phyloP scores from a whole-genome alignment of 2,113 vertebrate genomes.

The Mirza zaza region DNA sequence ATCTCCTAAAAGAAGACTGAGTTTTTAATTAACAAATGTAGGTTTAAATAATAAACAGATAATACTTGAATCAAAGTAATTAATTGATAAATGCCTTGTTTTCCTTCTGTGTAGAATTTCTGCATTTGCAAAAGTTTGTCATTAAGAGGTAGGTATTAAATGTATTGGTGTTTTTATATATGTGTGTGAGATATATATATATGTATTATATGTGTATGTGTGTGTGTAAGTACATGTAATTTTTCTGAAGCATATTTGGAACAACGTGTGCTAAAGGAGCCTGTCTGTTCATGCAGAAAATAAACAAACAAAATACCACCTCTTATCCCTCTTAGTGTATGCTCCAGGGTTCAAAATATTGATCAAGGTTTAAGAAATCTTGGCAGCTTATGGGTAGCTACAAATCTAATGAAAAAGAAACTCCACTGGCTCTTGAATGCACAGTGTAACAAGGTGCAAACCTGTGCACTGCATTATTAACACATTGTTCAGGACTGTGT shows the following conservation, averaged over 20 bases:
- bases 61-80: not conserved
- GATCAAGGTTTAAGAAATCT: not conserved
- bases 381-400: not conserved
- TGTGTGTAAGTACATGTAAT: accelerated
- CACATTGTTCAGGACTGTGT: accelerated
- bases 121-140: not conserved
- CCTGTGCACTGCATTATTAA: not conserved
- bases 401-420: not conserved
- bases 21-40: not conserved
- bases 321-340: not conserved
- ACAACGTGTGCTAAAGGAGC: not conserved
- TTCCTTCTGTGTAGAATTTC: not conserved
- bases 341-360: not conserved
- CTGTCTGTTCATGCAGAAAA: not conserved
- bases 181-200: accelerated
- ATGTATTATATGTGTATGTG: not conserved
- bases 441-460: not conserved
- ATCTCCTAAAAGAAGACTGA: not conserved
- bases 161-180: not conserved
- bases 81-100: not conserved
- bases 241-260: not conserved
- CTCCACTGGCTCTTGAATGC: not conserved
- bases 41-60: not conserved
- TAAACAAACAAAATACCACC: not conserved
- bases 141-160: not conserved